Conservation (phyloP, 37 sponge, comb jelly and placozoan genomes). For the Halisarca cf. caerulea region DNA sequence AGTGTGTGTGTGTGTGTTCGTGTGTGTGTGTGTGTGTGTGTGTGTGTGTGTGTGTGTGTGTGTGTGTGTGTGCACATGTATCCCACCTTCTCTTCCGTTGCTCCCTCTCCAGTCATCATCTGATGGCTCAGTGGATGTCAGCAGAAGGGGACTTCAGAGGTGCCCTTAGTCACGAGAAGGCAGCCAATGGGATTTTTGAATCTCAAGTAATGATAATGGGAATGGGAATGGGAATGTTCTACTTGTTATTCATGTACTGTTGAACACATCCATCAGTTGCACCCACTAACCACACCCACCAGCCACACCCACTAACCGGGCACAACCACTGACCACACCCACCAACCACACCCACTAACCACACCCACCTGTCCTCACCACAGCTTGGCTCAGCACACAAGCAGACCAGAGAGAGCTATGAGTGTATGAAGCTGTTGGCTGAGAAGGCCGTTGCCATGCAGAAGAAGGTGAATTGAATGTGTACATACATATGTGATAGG, state of each 20-base stretch:
- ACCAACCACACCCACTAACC: too few species aligned
- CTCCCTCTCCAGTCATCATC: constrained; percentile 50
- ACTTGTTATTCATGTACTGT: not conserved
- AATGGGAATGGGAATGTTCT: not conserved
- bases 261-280: not conserved
- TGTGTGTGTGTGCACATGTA: too few species aligned
- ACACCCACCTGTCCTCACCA: not conserved
- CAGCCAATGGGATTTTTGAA: constrained; percentile 70
- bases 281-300: too few species aligned
- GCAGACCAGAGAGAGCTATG: constrained; percentile 77
- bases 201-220: constrained; percentile 51
- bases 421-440: constrained; percentile 79
- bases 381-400: constrained; percentile 78
- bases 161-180: constrained; percentile 87
- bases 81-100: not conserved
- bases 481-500: not conserved
- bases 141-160: constrained; percentile 82
- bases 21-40: not conserved
- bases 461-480: constrained; percentile 56
- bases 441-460: constrained; percentile 91
- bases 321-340: too few species aligned
- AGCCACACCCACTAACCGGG: too few species aligned
- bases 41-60: not conserved
- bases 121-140: constrained; percentile 74
- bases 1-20: not conserved